Percentiles rank a stretch among this genome's conserved stretches.
Conservation (phyloP, 2,113 vertebrate species). For the Calonectris borealis region DNA sequence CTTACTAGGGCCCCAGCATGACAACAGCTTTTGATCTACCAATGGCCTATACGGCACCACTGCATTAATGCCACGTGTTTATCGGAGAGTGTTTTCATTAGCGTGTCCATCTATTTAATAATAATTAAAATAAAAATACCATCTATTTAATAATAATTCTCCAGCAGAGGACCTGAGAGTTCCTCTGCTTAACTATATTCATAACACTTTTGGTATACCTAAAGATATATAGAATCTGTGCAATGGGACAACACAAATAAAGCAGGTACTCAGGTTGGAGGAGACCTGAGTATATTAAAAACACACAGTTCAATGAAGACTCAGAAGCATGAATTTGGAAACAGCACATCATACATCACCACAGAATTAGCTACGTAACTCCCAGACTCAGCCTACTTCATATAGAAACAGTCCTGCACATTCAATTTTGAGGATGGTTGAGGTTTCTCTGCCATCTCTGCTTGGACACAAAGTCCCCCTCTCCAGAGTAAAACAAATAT, state of each 20-base stretch:
- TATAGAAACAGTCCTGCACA: background rate
- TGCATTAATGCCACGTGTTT: rapidly evolving
- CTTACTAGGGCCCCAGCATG: background rate
- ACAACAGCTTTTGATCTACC: background rate
- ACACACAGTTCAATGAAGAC: background rate
- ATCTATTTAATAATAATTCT: background rate
- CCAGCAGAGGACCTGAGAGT: background rate
- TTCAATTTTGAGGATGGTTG: background rate
- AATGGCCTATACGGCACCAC: rapidly evolving
- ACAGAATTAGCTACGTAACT: background rate
- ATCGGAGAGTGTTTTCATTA: background rate
- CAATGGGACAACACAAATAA: background rate
- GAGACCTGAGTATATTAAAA: background rate
- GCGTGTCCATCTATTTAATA: background rate
- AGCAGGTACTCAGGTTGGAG: background rate
- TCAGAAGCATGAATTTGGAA: background rate
- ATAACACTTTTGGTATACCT: background rate
- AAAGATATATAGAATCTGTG: background rate
- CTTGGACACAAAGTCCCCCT: background rate
- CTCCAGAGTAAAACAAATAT: background rate
- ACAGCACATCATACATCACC: background rate
- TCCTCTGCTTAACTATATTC: background rate
- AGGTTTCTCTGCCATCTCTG: background rate
- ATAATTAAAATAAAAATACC: background rate
- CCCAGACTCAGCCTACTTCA: background rate